These are phyloP conservation scores for Cephalopterus ornatus DNA, from an alignment of 2,113 vertebrate species.

Conservation along the genomic window DNA sequence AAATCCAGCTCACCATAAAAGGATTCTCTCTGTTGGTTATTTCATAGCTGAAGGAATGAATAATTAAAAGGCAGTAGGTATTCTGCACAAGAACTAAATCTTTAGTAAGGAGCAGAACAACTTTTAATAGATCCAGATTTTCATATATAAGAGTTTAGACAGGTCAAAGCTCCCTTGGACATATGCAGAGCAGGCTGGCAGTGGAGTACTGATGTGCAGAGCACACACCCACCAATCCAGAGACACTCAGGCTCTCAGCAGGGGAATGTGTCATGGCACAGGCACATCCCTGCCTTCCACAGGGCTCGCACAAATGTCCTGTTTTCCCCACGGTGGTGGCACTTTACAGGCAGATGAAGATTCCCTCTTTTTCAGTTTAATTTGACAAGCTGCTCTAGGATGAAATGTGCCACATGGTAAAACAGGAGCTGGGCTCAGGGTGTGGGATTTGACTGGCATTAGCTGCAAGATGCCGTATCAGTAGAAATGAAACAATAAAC, in stretches of 20 bases:
- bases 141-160: neutral
- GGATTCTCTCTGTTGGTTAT: neutral
- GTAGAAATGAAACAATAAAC: constrained; percentile 12
- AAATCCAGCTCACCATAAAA: constrained; percentile 12
- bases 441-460: neutral
- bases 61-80: neutral
- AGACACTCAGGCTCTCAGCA: neutral
- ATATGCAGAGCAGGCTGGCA: neutral
- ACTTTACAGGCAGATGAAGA: neutral
- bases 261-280: neutral
- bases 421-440: neutral
- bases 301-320: neutral
- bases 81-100: neutral
- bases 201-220: neutral
- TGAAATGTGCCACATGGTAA: neutral
- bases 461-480: neutral
- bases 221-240: neutral
- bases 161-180: neutral
- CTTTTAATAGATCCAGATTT: neutral
- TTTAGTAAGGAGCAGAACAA: neutral
- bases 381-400: neutral
- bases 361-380: neutral
- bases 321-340: neutral
- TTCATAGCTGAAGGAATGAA: constrained; percentile 19
- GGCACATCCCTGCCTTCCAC: neutral